Conservation (phyloP, 1,140 invertebrate genomes). For the Oryctes rhinoceros region DNA sequence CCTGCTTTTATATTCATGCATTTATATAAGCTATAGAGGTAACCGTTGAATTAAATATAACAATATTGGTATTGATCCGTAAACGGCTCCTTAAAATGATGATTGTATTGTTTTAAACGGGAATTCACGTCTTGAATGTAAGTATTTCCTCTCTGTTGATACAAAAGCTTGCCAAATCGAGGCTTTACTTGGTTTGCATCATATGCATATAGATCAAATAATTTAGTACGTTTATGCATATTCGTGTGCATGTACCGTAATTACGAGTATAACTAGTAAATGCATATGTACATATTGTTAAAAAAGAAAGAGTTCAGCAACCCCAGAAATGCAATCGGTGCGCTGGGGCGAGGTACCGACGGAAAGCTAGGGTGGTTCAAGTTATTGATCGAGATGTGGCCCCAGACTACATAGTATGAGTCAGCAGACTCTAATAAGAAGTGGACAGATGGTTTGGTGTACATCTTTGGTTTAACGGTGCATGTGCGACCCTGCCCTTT, state of each 20-base stretch:
- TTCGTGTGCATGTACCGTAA: too few species aligned
- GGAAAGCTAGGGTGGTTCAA: constrained; percentile 20
- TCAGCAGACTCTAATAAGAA: constrained; percentile 37
- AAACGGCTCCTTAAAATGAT: too few species aligned
- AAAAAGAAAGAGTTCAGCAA: constrained; percentile 13
- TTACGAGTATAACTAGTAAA: not conserved
- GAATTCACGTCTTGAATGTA: too few species aligned
- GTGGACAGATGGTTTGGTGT: not conserved
- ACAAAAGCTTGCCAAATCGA: too few species aligned
- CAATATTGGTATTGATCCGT: too few species aligned
- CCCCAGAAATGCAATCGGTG: constrained; percentile 22
- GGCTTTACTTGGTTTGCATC: too few species aligned
- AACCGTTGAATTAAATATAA: too few species aligned
- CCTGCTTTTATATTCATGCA: too few species aligned
- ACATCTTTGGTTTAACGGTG: not conserved
- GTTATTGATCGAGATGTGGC: constrained; percentile 39
- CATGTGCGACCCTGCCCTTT: not conserved
- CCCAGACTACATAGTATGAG: constrained; percentile 31
- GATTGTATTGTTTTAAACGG: too few species aligned
- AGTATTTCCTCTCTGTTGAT: too few species aligned
- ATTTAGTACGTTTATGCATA: not conserved
- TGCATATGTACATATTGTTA: not conserved
- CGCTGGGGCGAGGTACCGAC: constrained; percentile 29
- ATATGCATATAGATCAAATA: not conserved
- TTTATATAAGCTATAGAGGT: too few species aligned